These are phyloP conservation scores for Aegotheles bennettii DNA, from an alignment of 2,113 vertebrate species.

Conservation along the genomic window DNA sequence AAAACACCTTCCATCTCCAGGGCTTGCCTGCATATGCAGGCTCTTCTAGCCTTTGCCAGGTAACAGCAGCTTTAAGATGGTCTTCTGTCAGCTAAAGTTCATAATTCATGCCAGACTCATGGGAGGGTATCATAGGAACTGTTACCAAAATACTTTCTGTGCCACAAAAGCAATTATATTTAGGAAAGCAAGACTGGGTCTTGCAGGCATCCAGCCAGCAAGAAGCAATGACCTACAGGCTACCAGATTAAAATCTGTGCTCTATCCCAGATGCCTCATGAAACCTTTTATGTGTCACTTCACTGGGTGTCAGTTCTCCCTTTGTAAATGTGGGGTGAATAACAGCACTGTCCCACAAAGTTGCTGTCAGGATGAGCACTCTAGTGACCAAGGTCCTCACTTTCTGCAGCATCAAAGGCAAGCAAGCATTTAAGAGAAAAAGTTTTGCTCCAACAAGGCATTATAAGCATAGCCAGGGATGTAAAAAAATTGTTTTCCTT, in stretches of 20 bases:
- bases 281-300: background rate
- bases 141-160: background rate
- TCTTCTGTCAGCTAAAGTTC: background rate
- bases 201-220: background rate
- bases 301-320: background rate
- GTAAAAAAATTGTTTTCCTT: background rate
- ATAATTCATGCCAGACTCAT: background rate
- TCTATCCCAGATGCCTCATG: background rate
- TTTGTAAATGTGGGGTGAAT: background rate
- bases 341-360: background rate
- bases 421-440: accelerated
- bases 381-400: background rate
- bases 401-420: background rate
- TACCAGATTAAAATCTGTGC: background rate
- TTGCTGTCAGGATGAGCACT: background rate
- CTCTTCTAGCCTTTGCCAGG: background rate
- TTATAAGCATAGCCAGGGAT: background rate
- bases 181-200: background rate
- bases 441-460: background rate
- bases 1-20: background rate
- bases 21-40: background rate
- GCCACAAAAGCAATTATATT: background rate
- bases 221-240: background rate
- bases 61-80: background rate
- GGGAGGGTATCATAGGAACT: background rate